These are phyloP conservation scores for Pseudomyrmex gracilis DNA, from an alignment of 1,140 invertebrate genomes.

Conservation along the genomic window DNA sequence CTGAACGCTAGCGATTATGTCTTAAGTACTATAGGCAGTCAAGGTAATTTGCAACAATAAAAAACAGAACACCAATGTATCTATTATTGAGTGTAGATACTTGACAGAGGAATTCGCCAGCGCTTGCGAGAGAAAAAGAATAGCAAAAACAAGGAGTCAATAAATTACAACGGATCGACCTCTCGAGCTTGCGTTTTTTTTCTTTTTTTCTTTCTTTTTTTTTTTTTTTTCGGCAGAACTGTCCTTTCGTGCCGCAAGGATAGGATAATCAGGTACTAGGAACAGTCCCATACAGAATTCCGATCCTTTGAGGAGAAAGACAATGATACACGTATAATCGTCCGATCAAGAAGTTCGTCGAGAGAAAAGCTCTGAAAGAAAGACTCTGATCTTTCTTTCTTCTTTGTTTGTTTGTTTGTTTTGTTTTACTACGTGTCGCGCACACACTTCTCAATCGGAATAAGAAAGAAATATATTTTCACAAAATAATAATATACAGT, in stretches of 20 bases:
- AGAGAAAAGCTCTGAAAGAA: neutral
- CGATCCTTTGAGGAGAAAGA: constrained; percentile 72
- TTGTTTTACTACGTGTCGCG: neutral
- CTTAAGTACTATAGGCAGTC: constrained; percentile 73
- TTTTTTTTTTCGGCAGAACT: constrained; percentile 32
- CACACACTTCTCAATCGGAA: constrained; percentile 49
- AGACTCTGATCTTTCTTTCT: neutral
- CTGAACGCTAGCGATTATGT: constrained; percentile 45
- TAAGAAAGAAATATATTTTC: constrained; percentile 22
- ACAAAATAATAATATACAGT: constrained; percentile 46
- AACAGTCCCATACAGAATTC: constrained; percentile 78
- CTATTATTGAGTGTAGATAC: constrained; percentile 71
- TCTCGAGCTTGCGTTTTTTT: constrained; percentile 23
- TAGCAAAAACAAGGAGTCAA: constrained; percentile 51
- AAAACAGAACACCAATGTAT: constrained; percentile 65
- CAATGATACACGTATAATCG: neutral
- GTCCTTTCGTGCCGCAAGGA: constrained; percentile 76
- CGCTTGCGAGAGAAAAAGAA: constrained; percentile 69
- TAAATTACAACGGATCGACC: constrained; percentile 22
- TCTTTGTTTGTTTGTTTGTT: neutral
- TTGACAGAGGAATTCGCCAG: constrained; percentile 68
- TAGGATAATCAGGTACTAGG: constrained; percentile 84
- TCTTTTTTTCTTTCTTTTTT: no score
- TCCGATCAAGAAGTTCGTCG: constrained; percentile 33
- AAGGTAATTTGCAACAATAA: constrained; percentile 75